Evolutionary conservation across 2,113 vertebrate species (phyloP).

Genomic region (Amphiprion percula): DNA sequence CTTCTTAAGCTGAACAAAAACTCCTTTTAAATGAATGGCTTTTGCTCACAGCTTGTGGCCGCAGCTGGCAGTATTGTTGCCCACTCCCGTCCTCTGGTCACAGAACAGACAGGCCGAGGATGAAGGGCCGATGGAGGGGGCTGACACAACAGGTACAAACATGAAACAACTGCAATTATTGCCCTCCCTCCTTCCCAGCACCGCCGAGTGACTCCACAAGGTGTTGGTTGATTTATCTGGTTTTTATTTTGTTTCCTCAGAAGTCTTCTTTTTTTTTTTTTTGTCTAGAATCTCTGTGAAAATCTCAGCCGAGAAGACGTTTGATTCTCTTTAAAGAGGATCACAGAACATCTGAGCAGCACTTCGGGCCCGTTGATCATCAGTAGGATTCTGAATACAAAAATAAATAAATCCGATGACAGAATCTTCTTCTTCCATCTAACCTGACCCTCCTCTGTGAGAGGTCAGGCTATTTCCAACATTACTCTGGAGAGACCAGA

Average conservation of each 20-base stretch:
- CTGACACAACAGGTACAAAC: slow-evolving; percentile 73
- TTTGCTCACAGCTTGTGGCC: slow-evolving; percentile 78
- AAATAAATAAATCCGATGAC: neutral
- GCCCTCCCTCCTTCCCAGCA: slow-evolving; percentile 1
- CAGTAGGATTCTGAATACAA: neutral
- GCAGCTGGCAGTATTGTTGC: slow-evolving; percentile 81
- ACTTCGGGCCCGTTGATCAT: slow-evolving; percentile 3
- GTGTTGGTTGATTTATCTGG: slow-evolving; percentile 44
- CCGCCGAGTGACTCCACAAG: slow-evolving; percentile 12
- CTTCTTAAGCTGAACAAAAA: slow-evolving; percentile 80
- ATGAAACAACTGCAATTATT: slow-evolving; percentile 76
- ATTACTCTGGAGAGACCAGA: neutral
- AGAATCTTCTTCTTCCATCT: neutral
- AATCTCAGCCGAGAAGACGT: slow-evolving; percentile 20
- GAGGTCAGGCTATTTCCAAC: neutral
- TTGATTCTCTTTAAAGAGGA: slow-evolving; percentile 46
- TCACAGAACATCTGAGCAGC: slow-evolving; percentile 8
- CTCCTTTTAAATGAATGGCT: slow-evolving; percentile 77
- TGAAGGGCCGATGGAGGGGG: slow-evolving; percentile 57
- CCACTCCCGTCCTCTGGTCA: slow-evolving; percentile 60
- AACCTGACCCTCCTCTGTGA: neutral
- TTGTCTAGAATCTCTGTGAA: slow-evolving; percentile 8
- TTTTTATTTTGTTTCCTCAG: slow-evolving; percentile 8
- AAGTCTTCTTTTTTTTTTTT: neutral
- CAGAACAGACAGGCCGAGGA: slow-evolving; percentile 59